Base-by-base conservation (phyloP, 2,797 vertebrate species). In the Onychomys torridus region DNA sequence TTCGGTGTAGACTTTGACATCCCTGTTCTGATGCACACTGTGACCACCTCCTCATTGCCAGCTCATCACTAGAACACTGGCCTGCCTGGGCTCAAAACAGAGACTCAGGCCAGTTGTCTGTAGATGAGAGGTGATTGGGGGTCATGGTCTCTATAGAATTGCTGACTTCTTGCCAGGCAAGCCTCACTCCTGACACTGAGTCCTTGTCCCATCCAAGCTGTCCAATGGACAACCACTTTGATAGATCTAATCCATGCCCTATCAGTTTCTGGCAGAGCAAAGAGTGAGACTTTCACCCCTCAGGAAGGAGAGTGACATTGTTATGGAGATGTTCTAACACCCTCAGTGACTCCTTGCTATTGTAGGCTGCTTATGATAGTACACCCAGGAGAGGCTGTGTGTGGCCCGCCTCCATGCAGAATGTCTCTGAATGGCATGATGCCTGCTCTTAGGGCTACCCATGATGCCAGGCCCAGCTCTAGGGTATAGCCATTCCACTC, bases 301-400 rank as follows among this genome's bases (percentile, higher is more conserved):
- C 2, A 0, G 79, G 61, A 91, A 46, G 25, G 25, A 46, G 1
- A 49, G 0, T 34, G 25, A 14, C 3, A 7, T 40, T 25, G 6
- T n/a, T 14, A 1, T 1, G 23, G 11, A 14, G 1, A 5, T 1
- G 9, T 55, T 27, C 25, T 23, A 19, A 0, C 1, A 4, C 46
- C 29, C 16, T 37, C 1, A 0, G 21, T 34, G 6, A 7, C 11
- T 7, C 0, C n/a, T 2, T 52, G 5, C 4, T 12, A 13, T 46
- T 11, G 17, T 4, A 17, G 19, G 43, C 11, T 23, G 43, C 11
- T 23, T 3, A 13, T 23, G 17, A 2, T 13, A 25, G 32, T 7
- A 1, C 7, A 59, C 29, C 37, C 0, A 61, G n/a, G 17, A 79
- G 61, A 34, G n/a, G 0, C 11, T 1, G 49, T 3, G 0, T 21